Base-by-base conservation (phyloP, 2,797 vertebrate genomes). In the Neopelma chrysocephalum region DNA sequence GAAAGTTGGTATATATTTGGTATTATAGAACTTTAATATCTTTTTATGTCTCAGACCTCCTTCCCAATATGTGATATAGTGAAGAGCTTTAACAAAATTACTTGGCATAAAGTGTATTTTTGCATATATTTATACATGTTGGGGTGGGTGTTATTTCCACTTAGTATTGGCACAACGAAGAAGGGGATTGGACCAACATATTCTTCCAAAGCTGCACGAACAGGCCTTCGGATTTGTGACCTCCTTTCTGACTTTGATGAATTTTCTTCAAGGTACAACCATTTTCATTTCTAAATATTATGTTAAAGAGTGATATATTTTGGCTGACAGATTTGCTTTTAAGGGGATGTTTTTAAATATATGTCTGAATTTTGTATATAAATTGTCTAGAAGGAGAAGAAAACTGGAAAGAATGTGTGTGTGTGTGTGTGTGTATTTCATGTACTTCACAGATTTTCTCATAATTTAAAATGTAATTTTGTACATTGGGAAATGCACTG, bases 161-260 rank as follows among this genome's bases (percentile, higher is more conserved):
- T 36, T 97, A 99, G 99, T 94, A 99, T 99, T 82, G 99, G 99
- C 97, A 99, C 99, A 93, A 99, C 99, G 93, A 99, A 99, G 97
- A 99, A 99, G 92, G 99, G 99, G 21, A 99, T 99, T 19, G 99
- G 99, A 96, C 99, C 99, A 56, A 99, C 99, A 2, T 99, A 99
- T 85, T 98, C 99, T 60, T 99, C 99, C 96, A 99, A 99, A 97
- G 99, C 99, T 6, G 98, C 99, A 57, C 98, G 99, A 90, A 99
- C 98, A 3, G 99, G 99, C 72, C 99, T 99, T 31, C 99, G 99
- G 29, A 96, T 99, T 20, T 99, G 99, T 72, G 99, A 99, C 97
- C 98, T 99, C 38, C 98, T 99, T 88, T 98, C 99, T 5, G 99
- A 99, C 95, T 99, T 99, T 31, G 99, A 98, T 58, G 99, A 99